Base-by-base conservation (phyloP, 2,797 vertebrate genomes). In the Typhlichthys subterraneus region DNA sequence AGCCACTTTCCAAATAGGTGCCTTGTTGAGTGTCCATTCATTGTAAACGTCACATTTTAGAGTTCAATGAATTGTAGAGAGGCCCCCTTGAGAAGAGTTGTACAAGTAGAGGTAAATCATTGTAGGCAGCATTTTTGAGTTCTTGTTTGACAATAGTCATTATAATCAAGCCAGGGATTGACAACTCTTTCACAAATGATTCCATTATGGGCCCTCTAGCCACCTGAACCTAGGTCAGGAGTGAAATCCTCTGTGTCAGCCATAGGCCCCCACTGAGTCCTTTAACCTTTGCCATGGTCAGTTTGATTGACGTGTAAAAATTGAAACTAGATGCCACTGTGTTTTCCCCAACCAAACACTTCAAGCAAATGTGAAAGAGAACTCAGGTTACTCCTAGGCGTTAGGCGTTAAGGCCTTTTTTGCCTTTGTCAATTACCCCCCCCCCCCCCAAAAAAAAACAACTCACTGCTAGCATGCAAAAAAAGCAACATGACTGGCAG, bases 171-270 rank as follows among this genome's bases (percentile, higher is more conserved):
- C 3, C 23, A 38, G 0, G 33, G 8, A 38, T 67, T 15, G 11
- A n/a, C 14, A 8, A 13, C 46, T 58, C 61, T 63, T 12, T 57
- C 69, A 17, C 59, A 48, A 7, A 45, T 67, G 50, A 58, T 74
- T 78, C 69, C 49, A 29, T 73, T n/a, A 6, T 50, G 50, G 71
- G 53, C 63, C 12, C 62, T 68, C 54, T 15, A 38, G 58, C 75
- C 89, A 91, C 85, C 87, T 90, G 87, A 89, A 88, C 79, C 84
- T 68, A 89, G 79, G 81, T 85, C 84, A 45, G 83, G 82, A 84
- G 88, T 84, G 82, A 1, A 66, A 50, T 63, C 0, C 56, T 85
- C 86, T 85, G 81, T 5, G 48, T 84, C 85, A 84, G 67, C 75
- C 51, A 50, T 58, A 52, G 59, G 46, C 55, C 42, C 29, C 75